Conservation (phyloP, 2,797 vertebrate species). For the Scleropages formosus region DNA sequence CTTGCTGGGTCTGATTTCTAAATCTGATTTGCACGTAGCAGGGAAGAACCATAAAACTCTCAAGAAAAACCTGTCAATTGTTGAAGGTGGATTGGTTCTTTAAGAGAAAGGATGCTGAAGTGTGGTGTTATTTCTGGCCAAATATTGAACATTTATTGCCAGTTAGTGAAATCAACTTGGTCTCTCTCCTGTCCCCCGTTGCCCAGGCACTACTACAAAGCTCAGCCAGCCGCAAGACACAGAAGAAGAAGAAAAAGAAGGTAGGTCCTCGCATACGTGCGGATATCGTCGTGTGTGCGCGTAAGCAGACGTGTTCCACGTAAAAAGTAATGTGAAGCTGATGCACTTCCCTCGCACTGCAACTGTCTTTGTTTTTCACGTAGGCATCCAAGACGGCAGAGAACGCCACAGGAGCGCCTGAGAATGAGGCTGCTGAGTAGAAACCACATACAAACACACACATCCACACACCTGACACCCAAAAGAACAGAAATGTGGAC, state of each 20-base stretch:
- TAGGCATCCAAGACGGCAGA: constrained; percentile 93
- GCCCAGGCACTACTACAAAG: constrained; percentile 88
- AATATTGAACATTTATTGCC: no score
- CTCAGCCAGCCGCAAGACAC: constrained; percentile 93
- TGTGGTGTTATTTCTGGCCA: no score
- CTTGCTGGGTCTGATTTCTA: no score
- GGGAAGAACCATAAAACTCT: no score
- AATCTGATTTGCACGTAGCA: no score
- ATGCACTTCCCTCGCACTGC: neutral
- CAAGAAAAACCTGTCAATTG: no score
- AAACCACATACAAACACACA: constrained; percentile 19
- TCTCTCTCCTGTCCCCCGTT: neutral
- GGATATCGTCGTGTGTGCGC: no score
- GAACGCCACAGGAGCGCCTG: constrained; percentile 83
- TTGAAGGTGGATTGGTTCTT: no score
- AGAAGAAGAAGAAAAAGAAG: constrained; percentile 99
- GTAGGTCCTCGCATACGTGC: constrained; percentile 53
- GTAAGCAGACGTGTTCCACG: no score
- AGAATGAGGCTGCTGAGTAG: constrained; percentile 81
- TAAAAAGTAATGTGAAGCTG: no score
- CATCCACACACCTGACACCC: constrained; percentile 37
- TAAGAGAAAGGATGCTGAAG: no score
- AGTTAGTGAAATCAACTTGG: no score
- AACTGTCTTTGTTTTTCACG: neutral
- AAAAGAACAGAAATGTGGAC: constrained; percentile 55